phyloP scores from a whole-genome alignment of 2,797 vertebrate genomes.

The Coendou prehensilis region DNA sequence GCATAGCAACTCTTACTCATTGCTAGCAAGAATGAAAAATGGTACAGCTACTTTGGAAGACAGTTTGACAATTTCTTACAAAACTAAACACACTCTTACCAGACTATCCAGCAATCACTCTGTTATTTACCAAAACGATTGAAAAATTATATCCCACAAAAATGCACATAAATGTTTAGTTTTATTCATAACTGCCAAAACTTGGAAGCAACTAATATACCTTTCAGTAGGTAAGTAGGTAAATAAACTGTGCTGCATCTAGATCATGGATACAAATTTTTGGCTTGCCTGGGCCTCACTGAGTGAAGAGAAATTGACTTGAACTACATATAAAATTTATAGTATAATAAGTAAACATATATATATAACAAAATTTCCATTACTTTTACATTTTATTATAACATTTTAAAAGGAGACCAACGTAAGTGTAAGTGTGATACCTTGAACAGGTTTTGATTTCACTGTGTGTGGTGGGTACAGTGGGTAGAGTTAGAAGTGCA shows the following conservation, averaged over 20 bases:
- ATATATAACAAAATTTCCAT: not conserved
- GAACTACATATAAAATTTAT: not conserved
- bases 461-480: not conserved
- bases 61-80: not conserved
- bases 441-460: not conserved
- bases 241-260: not conserved
- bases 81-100: conserved; percentile 38
- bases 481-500: not conserved
- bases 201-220: not conserved
- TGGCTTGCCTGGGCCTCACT: not conserved
- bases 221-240: not conserved
- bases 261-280: not conserved
- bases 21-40: not conserved
- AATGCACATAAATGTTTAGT: not conserved
- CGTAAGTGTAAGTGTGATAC: not conserved
- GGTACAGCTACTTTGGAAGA: not conserved
- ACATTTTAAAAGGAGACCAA: not conserved
- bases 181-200: conserved; percentile 17
- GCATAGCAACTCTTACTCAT: not conserved
- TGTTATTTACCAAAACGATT: not conserved
- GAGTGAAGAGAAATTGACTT: not conserved
- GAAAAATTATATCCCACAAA: not conserved
- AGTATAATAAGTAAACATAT: not conserved
- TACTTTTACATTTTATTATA: not conserved
- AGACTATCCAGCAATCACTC: not conserved